phyloP scores from a whole-genome alignment of 2,113 vertebrate species.

The Leucopternis melanops region DNA sequence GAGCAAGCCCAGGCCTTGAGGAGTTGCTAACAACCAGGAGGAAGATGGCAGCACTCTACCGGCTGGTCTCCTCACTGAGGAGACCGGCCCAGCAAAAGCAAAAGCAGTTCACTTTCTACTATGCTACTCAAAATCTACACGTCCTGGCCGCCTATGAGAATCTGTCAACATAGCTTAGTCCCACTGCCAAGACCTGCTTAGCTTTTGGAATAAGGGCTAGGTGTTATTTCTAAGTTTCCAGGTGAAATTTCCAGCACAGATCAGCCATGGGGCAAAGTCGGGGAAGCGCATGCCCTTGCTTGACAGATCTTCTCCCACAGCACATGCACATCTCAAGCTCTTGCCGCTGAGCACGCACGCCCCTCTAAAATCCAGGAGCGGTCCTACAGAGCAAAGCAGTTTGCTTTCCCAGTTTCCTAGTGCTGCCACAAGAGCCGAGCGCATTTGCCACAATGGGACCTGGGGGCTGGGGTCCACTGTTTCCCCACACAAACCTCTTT shows the following conservation, averaged over 20 bases:
- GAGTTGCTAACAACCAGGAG: not conserved
- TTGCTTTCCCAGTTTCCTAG: not conserved
- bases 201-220: not conserved
- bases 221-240: not conserved
- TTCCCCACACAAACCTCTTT: not conserved
- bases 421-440: not conserved
- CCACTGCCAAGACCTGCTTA: not conserved
- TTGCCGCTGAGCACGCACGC: fast-evolving
- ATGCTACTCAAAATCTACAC: fast-evolving
- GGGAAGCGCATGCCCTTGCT: not conserved
- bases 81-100: not conserved
- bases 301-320: not conserved
- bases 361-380: not conserved
- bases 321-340: not conserved
- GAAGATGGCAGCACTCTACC: not conserved
- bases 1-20: not conserved
- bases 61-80: not conserved
- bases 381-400: not conserved
- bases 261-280: not conserved
- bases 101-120: not conserved
- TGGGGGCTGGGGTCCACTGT: not conserved
- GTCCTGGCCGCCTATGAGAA: fast-evolving
- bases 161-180: fast-evolving
- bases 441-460: not conserved
- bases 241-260: not conserved